A percentile compares a stretch with the other conserved stretches of the same genome.
Evolutionary conservation across 2,113 vertebrate genomes (phyloP).

Genomic region (Amia ocellicauda): DNA sequence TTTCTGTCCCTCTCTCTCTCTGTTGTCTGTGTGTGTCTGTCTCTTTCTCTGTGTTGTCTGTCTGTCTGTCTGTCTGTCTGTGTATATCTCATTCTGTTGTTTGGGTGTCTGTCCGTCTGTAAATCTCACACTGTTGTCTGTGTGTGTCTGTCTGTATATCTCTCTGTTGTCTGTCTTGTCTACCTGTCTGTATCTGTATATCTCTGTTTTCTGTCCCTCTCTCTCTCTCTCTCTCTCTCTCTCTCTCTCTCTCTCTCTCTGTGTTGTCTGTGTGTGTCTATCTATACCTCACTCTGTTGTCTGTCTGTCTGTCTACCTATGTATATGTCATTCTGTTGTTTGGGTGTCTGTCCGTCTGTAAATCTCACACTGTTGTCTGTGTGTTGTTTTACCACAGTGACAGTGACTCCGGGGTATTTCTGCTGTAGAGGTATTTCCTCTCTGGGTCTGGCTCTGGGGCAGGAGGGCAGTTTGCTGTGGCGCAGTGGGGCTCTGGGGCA

Average conservation of each 20-base stretch:
- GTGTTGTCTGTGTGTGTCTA: neutral
- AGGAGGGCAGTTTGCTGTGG: too few species aligned
- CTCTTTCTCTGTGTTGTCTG: neutral
- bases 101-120: slow-evolving; percentile 16
- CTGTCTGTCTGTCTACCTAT: neutral
- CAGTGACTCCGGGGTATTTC: slow-evolving; percentile 77
- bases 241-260: neutral
- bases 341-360: slow-evolving; percentile 22
- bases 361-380: slow-evolving; percentile 64
- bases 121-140: slow-evolving; percentile 64
- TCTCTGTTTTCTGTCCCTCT: slow-evolving; percentile 41
- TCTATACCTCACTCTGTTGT: slow-evolving; percentile 4
- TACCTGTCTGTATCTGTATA: slow-evolving; percentile 27
- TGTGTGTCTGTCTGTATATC: too few species aligned
- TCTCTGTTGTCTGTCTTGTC: too few species aligned
- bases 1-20: slow-evolving; percentile 29
- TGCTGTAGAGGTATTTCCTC: slow-evolving; percentile 75
- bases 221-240: neutral
- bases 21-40: neutral
- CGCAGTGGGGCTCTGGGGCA: neutral
- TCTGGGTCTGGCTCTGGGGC: neutral
- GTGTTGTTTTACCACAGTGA: slow-evolving; percentile 66
- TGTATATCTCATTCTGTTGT: neutral
- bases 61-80: neutral
- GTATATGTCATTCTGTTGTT: neutral